Evolutionary conservation across 2,113 vertebrate genomes (phyloP), one percentile per base, ranked within the genome.

Genomic region (Grammomys dolichurus): DNA sequence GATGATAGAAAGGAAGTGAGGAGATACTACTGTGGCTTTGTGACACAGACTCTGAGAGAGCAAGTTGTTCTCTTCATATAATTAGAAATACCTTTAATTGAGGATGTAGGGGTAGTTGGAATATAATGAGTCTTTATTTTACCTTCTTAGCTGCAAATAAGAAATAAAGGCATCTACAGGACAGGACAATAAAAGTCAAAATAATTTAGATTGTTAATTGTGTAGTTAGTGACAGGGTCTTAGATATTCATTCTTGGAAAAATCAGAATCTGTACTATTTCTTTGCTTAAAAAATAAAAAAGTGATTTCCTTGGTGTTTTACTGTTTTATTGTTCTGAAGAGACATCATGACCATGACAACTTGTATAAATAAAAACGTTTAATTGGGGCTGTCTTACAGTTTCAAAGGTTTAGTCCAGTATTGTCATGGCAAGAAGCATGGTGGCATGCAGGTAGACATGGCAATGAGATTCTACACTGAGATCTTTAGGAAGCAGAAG

Each of bases 201-300:
- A 78, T 63, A 94, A 60, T 93, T 48, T 3, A 73, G 84, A 76
- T 8, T 33, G 36, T 36, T 85, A 97, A 90, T 36, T n/a, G 26
- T 51, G 70, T 17, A 86, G 48, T 92, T 77, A 73, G 46, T 77
- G 56, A 24, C 26, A 90, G 48, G 33, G 70, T 93, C 58, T 85
- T 40, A 95, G 89, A 91, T 76, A 95, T 56, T 90, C 60, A 73
- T 75, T 46, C 28, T 17, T 80, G 65, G n/a, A 69, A 85, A 96
- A 28, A 4, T 88, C 36, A 90, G 78, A 88, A 63, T 93, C 24
- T 54, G 16, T 56, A 69, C 36, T 69, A 69, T 46, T 51, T 20
- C 36, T 51, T 70, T 6, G 5, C 8, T 48, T 51, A 48, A 24
- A 36, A 69, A 70, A 13, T 51, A 11, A 11, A 51, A 51, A 51